Evolutionary conservation across 2,113 vertebrate species (phyloP).

Genomic region (Benitochromis conjunctus): DNA sequence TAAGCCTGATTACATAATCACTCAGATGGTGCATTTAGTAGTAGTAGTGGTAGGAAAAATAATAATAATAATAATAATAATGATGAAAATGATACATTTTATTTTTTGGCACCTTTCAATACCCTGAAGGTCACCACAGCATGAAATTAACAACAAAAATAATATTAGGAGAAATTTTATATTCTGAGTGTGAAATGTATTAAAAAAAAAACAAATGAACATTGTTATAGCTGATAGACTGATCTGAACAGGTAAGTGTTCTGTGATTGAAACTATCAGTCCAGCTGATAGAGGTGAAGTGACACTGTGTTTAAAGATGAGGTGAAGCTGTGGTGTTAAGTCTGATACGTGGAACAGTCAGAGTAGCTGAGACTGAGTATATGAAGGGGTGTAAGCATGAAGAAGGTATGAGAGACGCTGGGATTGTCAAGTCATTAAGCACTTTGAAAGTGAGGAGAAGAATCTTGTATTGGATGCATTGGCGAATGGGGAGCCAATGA

Average conservation of each 20-base stretch:
- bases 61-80: background rate
- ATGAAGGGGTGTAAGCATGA: background rate
- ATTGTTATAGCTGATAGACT: background rate
- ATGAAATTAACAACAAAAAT: background rate
- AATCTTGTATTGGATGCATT: background rate
- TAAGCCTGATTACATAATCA: background rate
- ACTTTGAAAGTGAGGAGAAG: background rate
- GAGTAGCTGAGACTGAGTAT: background rate
- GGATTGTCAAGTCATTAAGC: background rate
- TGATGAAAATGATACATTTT: no score
- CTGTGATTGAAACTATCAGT: background rate
- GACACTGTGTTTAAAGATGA: background rate
- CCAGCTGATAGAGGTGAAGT: background rate
- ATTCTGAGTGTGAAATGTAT: background rate
- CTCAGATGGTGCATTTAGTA: background rate
- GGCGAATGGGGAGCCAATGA: background rate
- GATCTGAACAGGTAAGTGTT: background rate
- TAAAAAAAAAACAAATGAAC: background rate
- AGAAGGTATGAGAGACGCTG: background rate
- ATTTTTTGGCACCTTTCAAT: background rate
- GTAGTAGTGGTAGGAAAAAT: background rate
- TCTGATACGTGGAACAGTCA: background rate
- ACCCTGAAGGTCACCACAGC: background rate
- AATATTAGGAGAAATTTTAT: background rate
- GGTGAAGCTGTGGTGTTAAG: background rate